Percentiles rank a stretch among this genome's conserved stretches.
Evolutionary conservation across 2,113 vertebrate species (phyloP).

Genomic region (Phylloscopus whistleri): DNA sequence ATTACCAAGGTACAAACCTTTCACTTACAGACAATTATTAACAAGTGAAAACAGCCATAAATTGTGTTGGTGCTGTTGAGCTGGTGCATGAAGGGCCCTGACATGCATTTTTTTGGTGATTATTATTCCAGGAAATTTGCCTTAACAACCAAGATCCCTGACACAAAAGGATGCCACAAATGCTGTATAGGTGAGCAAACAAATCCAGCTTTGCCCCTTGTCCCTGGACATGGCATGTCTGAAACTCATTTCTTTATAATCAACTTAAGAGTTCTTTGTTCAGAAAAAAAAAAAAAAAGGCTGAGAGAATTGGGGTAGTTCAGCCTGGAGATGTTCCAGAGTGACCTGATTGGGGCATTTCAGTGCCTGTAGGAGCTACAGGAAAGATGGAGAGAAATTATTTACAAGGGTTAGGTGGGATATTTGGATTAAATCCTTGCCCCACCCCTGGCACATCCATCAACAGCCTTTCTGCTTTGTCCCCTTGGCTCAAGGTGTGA

Average conservation of each 20-base stretch:
- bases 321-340: background rate
- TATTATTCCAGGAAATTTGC: slow-evolving; percentile 89
- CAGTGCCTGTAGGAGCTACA: background rate
- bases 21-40: background rate
- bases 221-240: background rate
- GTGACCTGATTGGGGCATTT: background rate
- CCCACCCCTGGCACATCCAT: background rate
- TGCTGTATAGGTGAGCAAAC: slow-evolving; percentile 93
- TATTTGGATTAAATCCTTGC: background rate
- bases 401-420: fast-evolving
- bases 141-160: slow-evolving; percentile 95
- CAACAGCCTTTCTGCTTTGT: background rate
- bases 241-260: background rate
- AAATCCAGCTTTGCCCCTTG: background rate
- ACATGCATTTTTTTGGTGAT: background rate
- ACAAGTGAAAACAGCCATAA: background rate
- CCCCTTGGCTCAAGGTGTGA: background rate
- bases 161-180: slow-evolving; percentile 98
- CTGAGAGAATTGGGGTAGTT: background rate
- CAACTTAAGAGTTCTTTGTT: background rate
- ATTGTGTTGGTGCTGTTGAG: background rate
- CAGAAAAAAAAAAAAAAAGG: background rate
- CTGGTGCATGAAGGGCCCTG: background rate
- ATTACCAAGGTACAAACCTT: slow-evolving; percentile 84
- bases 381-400: background rate